phyloP scores from a whole-genome alignment of 1,140 invertebrate species.

The Drosophila funebris region DNA sequence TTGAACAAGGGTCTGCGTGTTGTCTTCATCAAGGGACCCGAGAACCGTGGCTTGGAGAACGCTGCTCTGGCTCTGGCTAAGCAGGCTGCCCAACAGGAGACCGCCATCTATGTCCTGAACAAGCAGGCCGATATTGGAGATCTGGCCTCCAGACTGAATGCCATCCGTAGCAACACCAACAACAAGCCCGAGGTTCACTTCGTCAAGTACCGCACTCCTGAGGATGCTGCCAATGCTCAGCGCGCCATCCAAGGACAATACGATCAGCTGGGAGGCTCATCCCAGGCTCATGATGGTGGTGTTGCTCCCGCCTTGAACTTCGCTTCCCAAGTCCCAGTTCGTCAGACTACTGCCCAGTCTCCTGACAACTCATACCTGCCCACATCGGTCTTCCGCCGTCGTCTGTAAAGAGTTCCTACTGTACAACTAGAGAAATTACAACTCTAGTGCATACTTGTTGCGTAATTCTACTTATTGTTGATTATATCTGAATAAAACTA shows the following conservation, averaged over 20 bases:
- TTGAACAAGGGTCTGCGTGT: conserved; percentile 71
- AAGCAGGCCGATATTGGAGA: conserved; percentile 70
- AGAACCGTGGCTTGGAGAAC: conserved; percentile 71
- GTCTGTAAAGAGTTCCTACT: conserved; percentile 45
- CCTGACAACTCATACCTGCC: conserved; percentile 73
- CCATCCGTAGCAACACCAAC: conserved; percentile 54
- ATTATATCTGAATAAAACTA: conserved; percentile 22
- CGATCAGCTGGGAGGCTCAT: conserved; percentile 62
- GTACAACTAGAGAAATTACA: not conserved
- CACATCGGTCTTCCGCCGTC: conserved; percentile 73
- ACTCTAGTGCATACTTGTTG: conserved; percentile 24
- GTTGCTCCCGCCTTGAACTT: conserved; percentile 69
- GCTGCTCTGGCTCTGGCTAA: conserved; percentile 67
- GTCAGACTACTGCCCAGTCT: conserved; percentile 42
- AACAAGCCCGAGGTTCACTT: conserved; percentile 75
- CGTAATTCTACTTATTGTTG: conserved; percentile 25
- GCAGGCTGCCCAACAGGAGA: conserved; percentile 69
- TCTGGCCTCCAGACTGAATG: conserved; percentile 62
- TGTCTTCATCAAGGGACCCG: conserved; percentile 78
- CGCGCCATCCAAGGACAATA: conserved; percentile 68
- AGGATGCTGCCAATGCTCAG: conserved; percentile 74
- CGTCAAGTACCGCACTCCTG: conserved; percentile 71
- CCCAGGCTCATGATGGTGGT: conserved; percentile 63
- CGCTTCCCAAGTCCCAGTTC: conserved; percentile 62
- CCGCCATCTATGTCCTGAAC: conserved; percentile 73